Evolutionary conservation across 1,140 invertebrate species (phyloP).

Genomic region (Heliconius congener): DNA sequence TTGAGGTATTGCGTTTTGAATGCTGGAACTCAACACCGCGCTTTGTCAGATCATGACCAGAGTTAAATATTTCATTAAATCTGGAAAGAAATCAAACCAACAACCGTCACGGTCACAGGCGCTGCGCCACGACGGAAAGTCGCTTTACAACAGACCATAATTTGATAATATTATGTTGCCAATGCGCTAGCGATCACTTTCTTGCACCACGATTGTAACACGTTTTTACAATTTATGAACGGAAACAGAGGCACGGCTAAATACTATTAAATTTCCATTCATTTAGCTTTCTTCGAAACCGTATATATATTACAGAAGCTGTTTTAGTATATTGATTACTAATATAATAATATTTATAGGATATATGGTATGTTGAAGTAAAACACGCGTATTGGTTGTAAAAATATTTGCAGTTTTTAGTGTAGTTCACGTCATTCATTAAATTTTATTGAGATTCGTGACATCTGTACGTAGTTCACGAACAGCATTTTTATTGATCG

Average conservation of each 20-base stretch:
- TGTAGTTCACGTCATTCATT: slow-evolving; percentile 11
- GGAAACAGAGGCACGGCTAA: slow-evolving; percentile 13
- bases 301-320: neutral
- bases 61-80: neutral
- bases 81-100: neutral
- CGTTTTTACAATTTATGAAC: slow-evolving; percentile 17
- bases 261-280: slow-evolving; percentile 17
- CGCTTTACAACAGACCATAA: neutral
- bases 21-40: neutral
- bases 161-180: neutral
- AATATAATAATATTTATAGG: neutral
- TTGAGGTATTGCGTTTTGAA: neutral
- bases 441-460: slow-evolving; percentile 14
- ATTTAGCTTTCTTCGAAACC: slow-evolving; percentile 10
- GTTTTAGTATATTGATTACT: neutral
- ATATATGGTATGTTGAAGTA: neutral
- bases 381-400: too few relatives aligned
- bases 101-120: neutral
- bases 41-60: neutral
- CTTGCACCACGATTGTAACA: slow-evolving; percentile 11
- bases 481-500: slow-evolving; percentile 21
- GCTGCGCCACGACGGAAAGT: neutral
- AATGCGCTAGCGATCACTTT: neutral
- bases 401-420: too few relatives aligned
- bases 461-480: slow-evolving; percentile 16